Conservation (phyloP, 2,888 invertebrate species). For the Cephus rjabovi region DNA sequence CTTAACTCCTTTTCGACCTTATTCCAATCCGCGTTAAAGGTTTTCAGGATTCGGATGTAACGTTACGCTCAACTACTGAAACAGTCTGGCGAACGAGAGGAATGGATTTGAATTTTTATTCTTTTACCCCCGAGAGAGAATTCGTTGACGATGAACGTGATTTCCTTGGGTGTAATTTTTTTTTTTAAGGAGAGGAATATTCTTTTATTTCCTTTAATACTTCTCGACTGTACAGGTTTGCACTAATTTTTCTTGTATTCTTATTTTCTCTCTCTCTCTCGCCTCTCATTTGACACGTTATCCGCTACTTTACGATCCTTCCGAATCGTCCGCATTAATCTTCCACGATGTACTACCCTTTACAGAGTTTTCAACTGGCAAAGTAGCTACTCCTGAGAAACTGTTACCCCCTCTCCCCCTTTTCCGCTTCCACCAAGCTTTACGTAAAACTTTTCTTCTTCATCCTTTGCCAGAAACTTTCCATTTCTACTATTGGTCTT, state of each 20-base stretch:
- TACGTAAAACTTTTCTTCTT: neutral
- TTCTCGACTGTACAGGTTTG: neutral
- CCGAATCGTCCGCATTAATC: slow-evolving; percentile 7
- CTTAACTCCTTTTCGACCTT: neutral
- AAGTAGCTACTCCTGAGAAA: neutral
- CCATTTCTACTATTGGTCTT: neutral
- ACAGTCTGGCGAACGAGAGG: neutral
- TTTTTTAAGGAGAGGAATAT: neutral
- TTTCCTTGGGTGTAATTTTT: neutral
- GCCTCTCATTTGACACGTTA: neutral
- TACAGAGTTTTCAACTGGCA: slow-evolving; percentile 2
- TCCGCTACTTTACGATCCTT: neutral
- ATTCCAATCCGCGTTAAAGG: neutral
- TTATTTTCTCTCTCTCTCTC: neutral
- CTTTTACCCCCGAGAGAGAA: neutral
- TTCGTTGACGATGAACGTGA: neutral
- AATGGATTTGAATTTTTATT: neutral
- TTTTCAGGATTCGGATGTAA: neutral
- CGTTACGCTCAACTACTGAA: neutral
- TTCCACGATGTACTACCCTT: slow-evolving; percentile 1
- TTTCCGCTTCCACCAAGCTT: neutral
- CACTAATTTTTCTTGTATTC: neutral
- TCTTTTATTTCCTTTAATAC: neutral
- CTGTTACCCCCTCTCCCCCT: neutral
- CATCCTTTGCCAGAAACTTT: neutral